Conservation (phyloP, 2,888 invertebrate species). For the Merodon equestris region DNA sequence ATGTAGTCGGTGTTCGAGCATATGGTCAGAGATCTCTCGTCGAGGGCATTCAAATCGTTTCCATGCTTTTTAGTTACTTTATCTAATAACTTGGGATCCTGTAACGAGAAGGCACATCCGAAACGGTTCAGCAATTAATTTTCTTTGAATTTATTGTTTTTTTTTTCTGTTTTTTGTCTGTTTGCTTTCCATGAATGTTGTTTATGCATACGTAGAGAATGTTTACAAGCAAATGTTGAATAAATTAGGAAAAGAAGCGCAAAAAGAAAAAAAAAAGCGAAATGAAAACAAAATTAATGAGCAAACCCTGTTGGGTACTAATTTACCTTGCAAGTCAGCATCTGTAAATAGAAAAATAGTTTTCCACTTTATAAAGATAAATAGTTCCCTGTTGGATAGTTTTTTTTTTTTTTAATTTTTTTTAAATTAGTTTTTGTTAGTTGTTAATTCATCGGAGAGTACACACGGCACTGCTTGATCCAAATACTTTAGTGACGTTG, state of each 20-base stretch:
- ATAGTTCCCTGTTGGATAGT: constrained; percentile 23
- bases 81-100: constrained; percentile 90
- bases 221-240: no score
- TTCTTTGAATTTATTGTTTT: no score
- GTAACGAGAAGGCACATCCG: constrained; percentile 68
- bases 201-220: no score
- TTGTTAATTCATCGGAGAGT: no score
- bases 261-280: constrained; percentile 14
- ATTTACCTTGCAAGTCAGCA: constrained; percentile 66
- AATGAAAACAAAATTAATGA: constrained; percentile 11
- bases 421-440: no score
- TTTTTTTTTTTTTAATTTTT: neutral
- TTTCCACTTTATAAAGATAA: constrained; percentile 31
- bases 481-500: no score
- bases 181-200: no score
- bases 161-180: no score
- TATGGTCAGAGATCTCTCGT: constrained; percentile 96
- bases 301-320: constrained; percentile 27
- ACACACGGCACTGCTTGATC: no score
- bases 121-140: no score
- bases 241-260: no score
- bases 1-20: constrained; percentile 99
- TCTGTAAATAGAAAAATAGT: constrained; percentile 60
- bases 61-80: constrained; percentile 90
- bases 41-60: constrained; percentile 83